phyloP scores from a whole-genome alignment of 2,888 invertebrate genomes.

The Halictus quadricinctus region DNA sequence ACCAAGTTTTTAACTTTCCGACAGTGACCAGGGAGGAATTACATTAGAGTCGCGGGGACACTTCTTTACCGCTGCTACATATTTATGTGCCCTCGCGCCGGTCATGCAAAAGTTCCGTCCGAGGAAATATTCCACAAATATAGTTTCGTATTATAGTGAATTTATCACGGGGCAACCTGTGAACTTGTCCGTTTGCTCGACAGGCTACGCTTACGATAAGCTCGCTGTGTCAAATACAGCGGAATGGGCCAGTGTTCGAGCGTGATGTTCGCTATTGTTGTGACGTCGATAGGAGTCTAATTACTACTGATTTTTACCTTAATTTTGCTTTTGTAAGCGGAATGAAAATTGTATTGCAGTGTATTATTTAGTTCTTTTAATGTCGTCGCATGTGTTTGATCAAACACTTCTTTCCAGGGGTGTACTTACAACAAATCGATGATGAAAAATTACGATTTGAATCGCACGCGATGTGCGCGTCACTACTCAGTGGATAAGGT shows the following conservation, averaged over 20 bases:
- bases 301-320: neutral
- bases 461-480: neutral
- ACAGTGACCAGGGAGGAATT: constrained; percentile 45
- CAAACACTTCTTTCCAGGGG: neutral
- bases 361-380: neutral
- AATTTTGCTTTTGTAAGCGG: neutral
- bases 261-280: neutral
- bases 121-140: constrained; percentile 25
- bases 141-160: neutral
- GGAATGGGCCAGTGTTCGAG: too few species aligned
- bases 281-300: neutral
- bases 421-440: neutral
- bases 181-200: neutral
- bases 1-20: constrained; percentile 43
- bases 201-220: neutral
- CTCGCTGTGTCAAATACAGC: neutral
- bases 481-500: neutral
- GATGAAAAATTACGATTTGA: neutral
- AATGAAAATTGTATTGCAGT: neutral
- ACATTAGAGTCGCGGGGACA: constrained; percentile 25
- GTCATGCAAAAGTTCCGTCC: constrained; percentile 24
- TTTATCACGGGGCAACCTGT: neutral
- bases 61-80: constrained; percentile 38
- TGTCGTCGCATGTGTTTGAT: neutral
- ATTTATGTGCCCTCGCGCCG: constrained; percentile 37